phyloP scores from a whole-genome alignment of 2,888 invertebrate genomes.

The Lasius fuliginosus region DNA sequence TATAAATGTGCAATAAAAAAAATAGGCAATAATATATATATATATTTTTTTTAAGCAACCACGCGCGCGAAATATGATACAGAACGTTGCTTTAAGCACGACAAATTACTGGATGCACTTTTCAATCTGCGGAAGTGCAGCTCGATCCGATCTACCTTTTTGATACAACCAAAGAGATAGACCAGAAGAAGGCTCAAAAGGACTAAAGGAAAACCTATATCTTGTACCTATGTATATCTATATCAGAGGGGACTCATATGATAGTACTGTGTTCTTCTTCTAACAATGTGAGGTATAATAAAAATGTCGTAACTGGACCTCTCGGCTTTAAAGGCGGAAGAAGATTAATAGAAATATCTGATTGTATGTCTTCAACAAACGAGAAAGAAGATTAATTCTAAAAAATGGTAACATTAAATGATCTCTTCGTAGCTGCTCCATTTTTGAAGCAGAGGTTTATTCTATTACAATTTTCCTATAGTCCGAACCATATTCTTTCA shows the following conservation, averaged over 20 bases:
- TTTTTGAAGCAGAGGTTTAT: too few relatives aligned
- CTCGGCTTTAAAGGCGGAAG: conserved; percentile 19
- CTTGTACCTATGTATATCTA: neutral
- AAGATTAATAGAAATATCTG: conserved; percentile 19
- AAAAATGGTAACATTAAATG: neutral
- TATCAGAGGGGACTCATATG: neutral
- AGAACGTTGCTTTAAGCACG: conserved; percentile 42
- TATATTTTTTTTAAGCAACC: conserved; percentile 12
- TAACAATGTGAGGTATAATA: conserved; percentile 28
- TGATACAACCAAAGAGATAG: conserved; percentile 50
- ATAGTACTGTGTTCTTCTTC: conserved; percentile 13
- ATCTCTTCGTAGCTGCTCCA: neutral
- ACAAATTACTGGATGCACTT: conserved; percentile 70
- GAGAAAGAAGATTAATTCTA: conserved; percentile 1
- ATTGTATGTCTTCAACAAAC: conserved; percentile 16
- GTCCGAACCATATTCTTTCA: too few relatives aligned
- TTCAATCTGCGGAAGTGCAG: conserved; percentile 78
- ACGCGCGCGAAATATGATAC: neutral
- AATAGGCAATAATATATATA: neutral
- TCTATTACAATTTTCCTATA: too few relatives aligned
- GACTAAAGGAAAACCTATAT: conserved; percentile 47
- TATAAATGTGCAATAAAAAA: neutral
- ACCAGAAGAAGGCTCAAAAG: conserved; percentile 50
- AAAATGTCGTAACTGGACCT: conserved; percentile 18
- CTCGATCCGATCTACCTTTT: conserved; percentile 48